Base-by-base conservation (phyloP, 2,113 vertebrate species). In the Eulemur macaco region DNA sequence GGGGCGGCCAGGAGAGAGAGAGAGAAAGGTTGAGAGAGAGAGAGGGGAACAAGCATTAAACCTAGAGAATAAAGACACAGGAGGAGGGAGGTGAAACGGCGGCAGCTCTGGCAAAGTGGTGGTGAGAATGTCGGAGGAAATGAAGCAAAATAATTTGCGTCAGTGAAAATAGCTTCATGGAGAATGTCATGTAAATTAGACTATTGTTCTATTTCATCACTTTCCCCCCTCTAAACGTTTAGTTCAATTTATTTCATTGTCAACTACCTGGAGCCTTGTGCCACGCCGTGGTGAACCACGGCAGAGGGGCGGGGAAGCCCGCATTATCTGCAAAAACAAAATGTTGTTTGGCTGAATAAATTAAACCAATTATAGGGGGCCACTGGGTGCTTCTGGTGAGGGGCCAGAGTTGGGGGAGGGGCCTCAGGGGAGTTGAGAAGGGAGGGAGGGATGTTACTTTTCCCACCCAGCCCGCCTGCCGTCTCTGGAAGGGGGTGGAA, bases 211-310 rank as follows among this genome's bases (percentile, higher is more conserved):
- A 98, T 96, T 98, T 97, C 82, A 95, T 98, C 97, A 96, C 98
- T 98, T 98, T 98, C 97, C 97, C 97, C 97, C 98, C 97, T 98
- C 97, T 97, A 95, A 98, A 98, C 83, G 97, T 50, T 97, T 97
- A 96, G 89, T 98, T 98, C 98, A 98, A 98, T 98, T 98, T 98
- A 97, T 98, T 98, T 98, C 98, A 97, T 98, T 98, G 98, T 97
- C 91, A 98, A 98, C 98, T 99, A 99, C 98, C 98, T 98, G 98
- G 96, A 98, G 98, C 98, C 60, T 95, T 5, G 9, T 95, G 94
- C 95, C 42, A 88, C 13, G 47, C 90, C 1, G 80, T 81, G 98
- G 98, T 95, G 98, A 98, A 98, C 73, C 42, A 31, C 64, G 89
- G 95, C 96, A 90, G 76, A 10, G 95, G 96, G 97, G 97, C 58